Evolutionary conservation across 1,140 invertebrate species (phyloP), one percentile per base, ranked within the genome.

Genomic region (Aleiodes sp.): DNA sequence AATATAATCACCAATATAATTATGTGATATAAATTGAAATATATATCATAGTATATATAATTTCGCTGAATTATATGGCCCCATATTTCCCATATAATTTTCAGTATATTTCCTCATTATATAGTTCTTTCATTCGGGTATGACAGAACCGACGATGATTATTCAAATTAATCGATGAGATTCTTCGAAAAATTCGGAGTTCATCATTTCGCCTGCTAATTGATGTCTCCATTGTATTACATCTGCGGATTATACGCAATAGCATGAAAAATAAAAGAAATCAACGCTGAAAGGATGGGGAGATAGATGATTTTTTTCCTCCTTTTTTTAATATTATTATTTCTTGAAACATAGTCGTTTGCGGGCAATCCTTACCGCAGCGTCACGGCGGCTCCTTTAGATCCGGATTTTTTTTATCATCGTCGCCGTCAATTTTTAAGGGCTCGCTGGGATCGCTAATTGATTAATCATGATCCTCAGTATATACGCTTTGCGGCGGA

Each of bases 391-490:
- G 75, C 68, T 63, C 68, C 73, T 80, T 78, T 79, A 71, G 52
- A 14, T 31, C 43, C 52, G 21, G 31, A 59, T 46, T 71, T 71
- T 65, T 73, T 73, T 72, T 66, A 59, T 66, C 56, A 35, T 65
- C 63, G 64, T 35, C 65, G 24, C 35, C 43, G 68, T 70, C 70
- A 71, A 76, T 77, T 75, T 77, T 76, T 70, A 65, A 73, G 75
- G 74, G 76, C 73, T 71, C 33, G 14, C 57, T 72, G 72, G 72
- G 74, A 73, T 78, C 75, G 74, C 76, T 80, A 78, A 78, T 80
- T 80, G 78, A 78, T 78, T 80, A 78, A 78, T 78, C 77, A 78
- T 77, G 78, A 76, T 80, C 73, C 71, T 71, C 43, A 61, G 70
- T 70, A 66, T 69, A 72, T 37, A 60, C 37, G 31, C 41, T 68